Conservation (phyloP, 2,888 invertebrate species). For the Eupelmus urozonus region DNA sequence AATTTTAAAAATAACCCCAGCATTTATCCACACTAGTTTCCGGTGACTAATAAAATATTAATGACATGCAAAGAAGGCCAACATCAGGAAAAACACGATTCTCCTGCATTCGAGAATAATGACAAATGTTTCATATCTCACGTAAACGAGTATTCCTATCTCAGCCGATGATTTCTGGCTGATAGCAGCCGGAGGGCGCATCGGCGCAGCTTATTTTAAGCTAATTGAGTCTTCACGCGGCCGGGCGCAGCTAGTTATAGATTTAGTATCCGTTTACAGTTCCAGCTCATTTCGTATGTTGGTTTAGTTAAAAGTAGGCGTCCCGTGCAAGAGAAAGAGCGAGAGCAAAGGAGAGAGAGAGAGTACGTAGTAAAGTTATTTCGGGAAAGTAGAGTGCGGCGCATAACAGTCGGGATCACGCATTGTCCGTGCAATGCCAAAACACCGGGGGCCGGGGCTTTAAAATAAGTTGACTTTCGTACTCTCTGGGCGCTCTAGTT, state of each 20-base stretch:
- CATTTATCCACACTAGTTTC: no score
- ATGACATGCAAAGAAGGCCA: not conserved
- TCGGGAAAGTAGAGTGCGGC: conserved; percentile 32
- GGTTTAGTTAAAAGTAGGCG: conserved; percentile 53
- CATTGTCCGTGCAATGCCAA: conserved; percentile 43
- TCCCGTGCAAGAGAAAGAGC: not conserved
- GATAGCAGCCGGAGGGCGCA: not conserved
- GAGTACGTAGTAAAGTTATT: conserved; percentile 42
- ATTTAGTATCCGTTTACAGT: conserved; percentile 54
- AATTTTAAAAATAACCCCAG: not conserved
- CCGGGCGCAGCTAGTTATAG: conserved; percentile 45
- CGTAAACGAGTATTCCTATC: no score
- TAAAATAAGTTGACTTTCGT: conserved; percentile 23
- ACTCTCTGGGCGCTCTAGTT: conserved; percentile 3
- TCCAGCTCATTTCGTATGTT: conserved; percentile 55
- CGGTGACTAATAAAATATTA: no score
- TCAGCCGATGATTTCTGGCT: conserved; percentile 23
- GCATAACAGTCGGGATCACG: conserved; percentile 1
- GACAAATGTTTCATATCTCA: not conserved
- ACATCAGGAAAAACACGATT: not conserved
- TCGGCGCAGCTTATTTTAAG: conserved; percentile 42
- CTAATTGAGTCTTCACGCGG: conserved; percentile 52
- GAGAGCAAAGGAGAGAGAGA: not conserved
- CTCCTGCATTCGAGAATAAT: not conserved
- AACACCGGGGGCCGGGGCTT: not conserved